Percentiles rank a stretch among this genome's conserved stretches.
phyloP scores from a whole-genome alignment of 2,113 vertebrate species.

The Otocyon megalotis region DNA sequence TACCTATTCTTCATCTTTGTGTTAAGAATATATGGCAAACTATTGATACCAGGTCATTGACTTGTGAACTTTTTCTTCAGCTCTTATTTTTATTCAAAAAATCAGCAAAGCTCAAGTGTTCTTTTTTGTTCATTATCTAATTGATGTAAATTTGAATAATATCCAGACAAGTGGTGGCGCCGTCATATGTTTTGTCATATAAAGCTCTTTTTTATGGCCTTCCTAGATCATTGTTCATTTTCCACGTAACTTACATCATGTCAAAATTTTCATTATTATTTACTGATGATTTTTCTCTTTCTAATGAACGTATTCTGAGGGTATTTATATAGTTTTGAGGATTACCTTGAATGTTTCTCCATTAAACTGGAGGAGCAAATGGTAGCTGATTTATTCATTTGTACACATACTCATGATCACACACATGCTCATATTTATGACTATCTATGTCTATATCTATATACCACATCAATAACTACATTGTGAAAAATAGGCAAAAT shows the following conservation, averaged over 20 bases:
- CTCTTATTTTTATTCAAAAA: not conserved
- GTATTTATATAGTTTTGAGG: not conserved
- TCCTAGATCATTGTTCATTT: not conserved
- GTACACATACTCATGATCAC: not conserved
- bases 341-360: not conserved
- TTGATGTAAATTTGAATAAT: conserved; percentile 36
- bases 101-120: not conserved
- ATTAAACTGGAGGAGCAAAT: not conserved
- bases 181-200: not conserved
- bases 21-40: not conserved
- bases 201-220: not conserved
- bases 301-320: not conserved
- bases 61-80: not conserved
- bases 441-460: not conserved
- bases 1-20: not conserved
- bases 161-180: not conserved
- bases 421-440: not conserved
- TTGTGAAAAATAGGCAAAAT: not conserved
- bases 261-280: not conserved
- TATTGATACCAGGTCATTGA: not conserved
- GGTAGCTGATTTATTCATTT: not conserved
- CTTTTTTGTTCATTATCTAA: not conserved
- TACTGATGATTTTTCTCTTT: not conserved
- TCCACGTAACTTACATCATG: not conserved
- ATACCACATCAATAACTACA: not conserved